Percentiles rank a stretch among this genome's conserved stretches.
phyloP scores from a whole-genome alignment of 2,113 vertebrate species.

The Australoheros scitulus region DNA sequence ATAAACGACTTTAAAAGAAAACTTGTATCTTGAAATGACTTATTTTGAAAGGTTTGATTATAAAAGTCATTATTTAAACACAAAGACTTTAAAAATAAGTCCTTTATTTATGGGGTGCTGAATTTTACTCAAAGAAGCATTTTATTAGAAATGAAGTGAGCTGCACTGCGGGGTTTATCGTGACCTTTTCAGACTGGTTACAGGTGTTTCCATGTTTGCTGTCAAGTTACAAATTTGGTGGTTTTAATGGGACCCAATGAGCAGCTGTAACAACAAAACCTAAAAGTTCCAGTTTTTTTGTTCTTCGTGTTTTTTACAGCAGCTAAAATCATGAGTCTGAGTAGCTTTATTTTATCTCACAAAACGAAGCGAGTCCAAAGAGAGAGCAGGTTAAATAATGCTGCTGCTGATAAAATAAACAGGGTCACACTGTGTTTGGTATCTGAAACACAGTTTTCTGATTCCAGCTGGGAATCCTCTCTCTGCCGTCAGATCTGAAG shows the following conservation, averaged over 20 bases:
- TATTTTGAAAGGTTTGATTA: too few species aligned
- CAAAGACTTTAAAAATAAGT: background rate
- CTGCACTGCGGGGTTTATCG: background rate
- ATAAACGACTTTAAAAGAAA: too few species aligned
- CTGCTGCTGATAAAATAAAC: background rate
- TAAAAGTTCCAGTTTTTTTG: background rate
- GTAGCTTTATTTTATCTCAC: background rate
- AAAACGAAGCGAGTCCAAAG: background rate
- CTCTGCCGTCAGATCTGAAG: too few species aligned
- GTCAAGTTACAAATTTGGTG: background rate
- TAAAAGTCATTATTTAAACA: background rate
- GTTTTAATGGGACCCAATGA: background rate
- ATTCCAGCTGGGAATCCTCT: too few species aligned
- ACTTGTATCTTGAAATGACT: too few species aligned
- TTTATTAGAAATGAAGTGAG: background rate
- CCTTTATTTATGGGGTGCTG: background rate
- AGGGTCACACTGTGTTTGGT: background rate
- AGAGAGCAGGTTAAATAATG: background rate
- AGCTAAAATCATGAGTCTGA: background rate
- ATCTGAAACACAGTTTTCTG: too few species aligned
- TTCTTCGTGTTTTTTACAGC: background rate
- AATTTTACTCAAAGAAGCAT: background rate
- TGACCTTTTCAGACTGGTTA: background rate
- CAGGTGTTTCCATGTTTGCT: background rate
- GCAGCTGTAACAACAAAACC: too few species aligned